Evolutionary conservation across 2,888 invertebrate species (phyloP), one percentile per base, ranked within the genome.

Genomic region (Diarsia rubi): DNA sequence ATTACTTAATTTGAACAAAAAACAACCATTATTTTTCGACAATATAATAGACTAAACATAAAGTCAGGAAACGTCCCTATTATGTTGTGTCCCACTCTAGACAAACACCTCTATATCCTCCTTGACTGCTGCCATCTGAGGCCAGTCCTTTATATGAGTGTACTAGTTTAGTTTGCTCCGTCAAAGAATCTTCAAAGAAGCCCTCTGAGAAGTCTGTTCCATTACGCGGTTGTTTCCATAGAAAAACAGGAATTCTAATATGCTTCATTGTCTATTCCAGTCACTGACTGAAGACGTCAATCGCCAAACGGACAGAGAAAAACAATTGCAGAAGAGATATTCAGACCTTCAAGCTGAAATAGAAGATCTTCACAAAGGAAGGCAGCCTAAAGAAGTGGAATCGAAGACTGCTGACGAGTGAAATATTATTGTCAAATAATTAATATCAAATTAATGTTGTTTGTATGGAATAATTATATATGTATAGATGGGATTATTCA

Each of bases 221-320:
- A 37, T 8, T 6, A 8, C 11, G 9, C 9, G 19, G 3, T 0
- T n/a, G 9, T 16, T 37, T 19, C 6, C 16, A 1, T 2, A 24
- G 1, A 54, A 42, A 59, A 57, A 27, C n/a, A 60, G 14, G 31
- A 44, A 8, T 42, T 27, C n/a, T 69, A 57, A 77, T 31, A 19
- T 6, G 21, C 1, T 52, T 42, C 37, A 12, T 54, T 44, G 37
- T 82, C 8, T 65, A 1, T 92, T 92, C 73, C 94, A 98, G 98
- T 98, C 98, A 1, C 94, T 99, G 80, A 98, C 98, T 72, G 99
- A 99, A 91, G 99, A 99, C 92, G 99, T 99, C 1, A 98, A 98
- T 79, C 97, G 99, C 72, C 99, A 99, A 96, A 98, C 98, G 88
- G 99, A 99, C 83, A 97, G 99, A 73, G 99, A 99, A 93, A 98